phyloP scores from a whole-genome alignment of 2,888 invertebrate species.

The Agrochola macilenta region DNA sequence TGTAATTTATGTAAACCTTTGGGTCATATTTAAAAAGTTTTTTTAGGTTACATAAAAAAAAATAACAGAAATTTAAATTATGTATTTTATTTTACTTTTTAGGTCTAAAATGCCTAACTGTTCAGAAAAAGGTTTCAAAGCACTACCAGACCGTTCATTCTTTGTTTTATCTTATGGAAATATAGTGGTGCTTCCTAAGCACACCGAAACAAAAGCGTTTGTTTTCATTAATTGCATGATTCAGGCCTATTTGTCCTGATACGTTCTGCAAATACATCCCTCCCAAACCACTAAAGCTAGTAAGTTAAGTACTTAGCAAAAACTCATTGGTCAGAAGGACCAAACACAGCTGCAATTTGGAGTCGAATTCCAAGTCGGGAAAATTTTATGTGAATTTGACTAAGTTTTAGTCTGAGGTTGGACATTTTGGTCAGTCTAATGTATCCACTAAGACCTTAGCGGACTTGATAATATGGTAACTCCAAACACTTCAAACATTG shows the following conservation, averaged over 20 bases:
- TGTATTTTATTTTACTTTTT: not conserved
- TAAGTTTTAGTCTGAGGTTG: not conserved
- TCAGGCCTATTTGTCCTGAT: not conserved
- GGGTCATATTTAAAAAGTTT: conserved; percentile 13
- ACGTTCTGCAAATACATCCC: not conserved
- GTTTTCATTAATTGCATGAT: not conserved
- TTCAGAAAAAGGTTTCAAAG: not conserved
- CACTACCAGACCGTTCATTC: not conserved
- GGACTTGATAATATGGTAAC: not conserved
- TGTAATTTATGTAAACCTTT: conserved; percentile 43
- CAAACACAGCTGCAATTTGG: not conserved
- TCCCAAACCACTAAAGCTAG: not conserved
- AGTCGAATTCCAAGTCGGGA: not conserved
- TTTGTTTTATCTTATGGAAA: too few relatives aligned
- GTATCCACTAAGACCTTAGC: not conserved
- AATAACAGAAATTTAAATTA: not conserved
- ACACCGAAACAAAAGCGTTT: not conserved
- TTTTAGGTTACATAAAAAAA: not conserved
- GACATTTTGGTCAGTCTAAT: not conserved
- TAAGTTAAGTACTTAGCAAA: not conserved
- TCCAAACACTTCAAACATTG: not conserved
- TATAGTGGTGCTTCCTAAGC: too few relatives aligned
- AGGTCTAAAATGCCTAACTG: not conserved
- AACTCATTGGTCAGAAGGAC: not conserved
- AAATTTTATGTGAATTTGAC: not conserved